Evolutionary conservation across 2,888 invertebrate genomes (phyloP).

Genomic region (Pollenia angustigena): DNA sequence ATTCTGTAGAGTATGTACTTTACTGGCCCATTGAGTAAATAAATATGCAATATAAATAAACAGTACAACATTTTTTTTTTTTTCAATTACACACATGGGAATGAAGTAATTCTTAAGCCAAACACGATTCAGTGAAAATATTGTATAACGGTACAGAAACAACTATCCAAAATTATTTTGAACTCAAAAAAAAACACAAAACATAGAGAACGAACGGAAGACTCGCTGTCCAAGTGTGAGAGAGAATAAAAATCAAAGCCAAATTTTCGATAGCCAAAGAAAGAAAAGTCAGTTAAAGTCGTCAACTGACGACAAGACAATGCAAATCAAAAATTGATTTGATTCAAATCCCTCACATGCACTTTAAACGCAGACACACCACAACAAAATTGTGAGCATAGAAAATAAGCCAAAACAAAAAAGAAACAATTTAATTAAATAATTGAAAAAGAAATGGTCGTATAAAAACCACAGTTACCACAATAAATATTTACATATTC

Average conservation of each 20-base stretch:
- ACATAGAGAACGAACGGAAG: conserved; percentile 48
- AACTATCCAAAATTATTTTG: conserved; percentile 17
- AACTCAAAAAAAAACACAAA: conserved; percentile 27
- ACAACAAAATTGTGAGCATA: conserved; percentile 33
- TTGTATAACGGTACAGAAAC: conserved; percentile 69
- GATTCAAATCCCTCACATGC: conserved; percentile 38
- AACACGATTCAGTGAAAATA: conserved; percentile 72
- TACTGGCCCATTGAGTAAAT: not conserved
- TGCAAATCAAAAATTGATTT: conserved; percentile 53
- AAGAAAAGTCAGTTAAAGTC: conserved; percentile 56
- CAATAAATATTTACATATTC: conserved; percentile 82
- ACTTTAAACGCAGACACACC: conserved; percentile 14
- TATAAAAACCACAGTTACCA: conserved; percentile 83
- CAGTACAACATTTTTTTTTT: not conserved
- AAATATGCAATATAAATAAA: not conserved
- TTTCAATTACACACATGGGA: conserved; percentile 18
- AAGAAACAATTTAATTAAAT: conserved; percentile 75
- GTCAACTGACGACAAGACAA: conserved; percentile 43
- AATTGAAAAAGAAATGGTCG: conserved; percentile 81
- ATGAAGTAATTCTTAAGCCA: conserved; percentile 72
- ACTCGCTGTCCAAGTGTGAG: conserved; percentile 28
- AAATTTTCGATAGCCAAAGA: conserved; percentile 62
- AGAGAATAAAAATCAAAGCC: conserved; percentile 57
- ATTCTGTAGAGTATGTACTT: conserved; percentile 48
- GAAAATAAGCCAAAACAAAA: conserved; percentile 54